Evolutionary conservation across 1,140 invertebrate species (phyloP).

Genomic region (Drosophila sp.): DNA sequence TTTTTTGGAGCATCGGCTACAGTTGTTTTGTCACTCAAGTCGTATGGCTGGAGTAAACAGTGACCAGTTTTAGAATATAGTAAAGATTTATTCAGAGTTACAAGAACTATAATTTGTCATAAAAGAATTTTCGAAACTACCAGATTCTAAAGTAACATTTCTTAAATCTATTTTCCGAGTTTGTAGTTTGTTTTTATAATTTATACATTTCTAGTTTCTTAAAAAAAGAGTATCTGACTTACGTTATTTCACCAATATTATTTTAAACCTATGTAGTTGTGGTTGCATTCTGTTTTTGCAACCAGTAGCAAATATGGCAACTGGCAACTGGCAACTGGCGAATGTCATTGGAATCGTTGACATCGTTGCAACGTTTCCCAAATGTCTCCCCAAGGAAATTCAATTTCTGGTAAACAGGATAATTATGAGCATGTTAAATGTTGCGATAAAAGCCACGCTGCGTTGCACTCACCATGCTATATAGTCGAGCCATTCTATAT

Average conservation of each 20-base stretch:
- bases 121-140: no score
- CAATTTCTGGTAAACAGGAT: conserved; percentile 84
- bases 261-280: conserved; percentile 17
- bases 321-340: conserved; percentile 22
- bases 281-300: conserved; percentile 64
- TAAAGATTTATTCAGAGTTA: no score
- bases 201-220: not conserved
- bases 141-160: not conserved
- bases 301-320: conserved; percentile 25
- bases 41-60: not conserved
- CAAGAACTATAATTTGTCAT: no score
- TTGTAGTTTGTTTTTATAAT: not conserved
- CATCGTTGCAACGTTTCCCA: conserved; percentile 60
- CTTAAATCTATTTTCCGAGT: not conserved
- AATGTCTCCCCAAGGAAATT: conserved; percentile 74
- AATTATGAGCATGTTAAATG: conserved; percentile 84
- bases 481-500: conserved; percentile 18
- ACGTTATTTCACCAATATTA: not conserved
- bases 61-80: no score
- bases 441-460: conserved; percentile 83
- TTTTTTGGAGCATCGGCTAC: not conserved
- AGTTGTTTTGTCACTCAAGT: not conserved
- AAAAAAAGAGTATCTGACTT: conserved; percentile 7
- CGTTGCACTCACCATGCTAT: conserved; percentile 62
- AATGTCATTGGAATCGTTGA: conserved; percentile 55